These are phyloP conservation scores for Dipodomys spectabilis DNA, from an alignment of 2,113 vertebrate species.

Conservation along the genomic window DNA sequence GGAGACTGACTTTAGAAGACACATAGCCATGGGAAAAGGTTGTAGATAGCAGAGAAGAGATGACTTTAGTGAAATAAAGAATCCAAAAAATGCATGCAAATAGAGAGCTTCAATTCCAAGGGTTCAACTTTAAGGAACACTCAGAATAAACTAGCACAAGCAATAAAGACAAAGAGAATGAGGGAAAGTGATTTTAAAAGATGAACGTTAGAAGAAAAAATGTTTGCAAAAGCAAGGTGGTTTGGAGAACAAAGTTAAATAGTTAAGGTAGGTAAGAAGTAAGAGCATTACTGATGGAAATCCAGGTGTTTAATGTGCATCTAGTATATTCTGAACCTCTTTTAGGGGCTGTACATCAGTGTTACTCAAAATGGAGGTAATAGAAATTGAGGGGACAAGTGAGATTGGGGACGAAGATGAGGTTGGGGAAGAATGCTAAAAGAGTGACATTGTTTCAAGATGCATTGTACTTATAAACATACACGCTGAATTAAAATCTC, in stretches of 20 bases:
- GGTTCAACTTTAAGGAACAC: background rate
- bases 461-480: too few species aligned
- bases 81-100: background rate
- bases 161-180: background rate
- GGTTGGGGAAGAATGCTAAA: too few species aligned
- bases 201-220: background rate
- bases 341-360: background rate
- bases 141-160: slow-evolving; percentile 14
- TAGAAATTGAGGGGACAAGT: too few species aligned
- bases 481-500: too few species aligned
- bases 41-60: background rate
- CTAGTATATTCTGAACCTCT: background rate
- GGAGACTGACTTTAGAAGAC: background rate
- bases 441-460: too few species aligned
- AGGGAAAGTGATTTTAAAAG: background rate
- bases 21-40: background rate
- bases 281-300: background rate
- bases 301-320: background rate
- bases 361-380: background rate
- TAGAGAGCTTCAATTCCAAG: background rate
- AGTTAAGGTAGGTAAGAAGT: background rate
- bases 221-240: background rate
- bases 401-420: too few species aligned
- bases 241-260: background rate
- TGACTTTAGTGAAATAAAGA: background rate